Percentiles rank a stretch among this genome's conserved stretches.
phyloP scores from a whole-genome alignment of 2,113 vertebrate species.

The Cyanoderma ruficeps region DNA sequence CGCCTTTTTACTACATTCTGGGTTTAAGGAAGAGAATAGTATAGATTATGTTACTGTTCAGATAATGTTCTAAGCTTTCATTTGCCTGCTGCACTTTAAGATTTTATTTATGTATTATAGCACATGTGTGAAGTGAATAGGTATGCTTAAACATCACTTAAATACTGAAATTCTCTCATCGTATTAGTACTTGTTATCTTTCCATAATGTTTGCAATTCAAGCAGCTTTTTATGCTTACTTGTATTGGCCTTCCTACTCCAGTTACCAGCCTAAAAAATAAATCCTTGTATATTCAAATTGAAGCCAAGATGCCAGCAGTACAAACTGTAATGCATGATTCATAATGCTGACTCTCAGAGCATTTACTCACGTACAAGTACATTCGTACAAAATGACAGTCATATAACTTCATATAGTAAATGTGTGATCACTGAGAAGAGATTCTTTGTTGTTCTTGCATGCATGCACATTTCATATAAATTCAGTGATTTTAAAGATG shows the following conservation, averaged over 20 bases:
- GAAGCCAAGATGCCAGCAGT: conserved; percentile 28
- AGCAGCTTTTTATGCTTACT: background rate
- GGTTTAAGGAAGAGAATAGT: background rate
- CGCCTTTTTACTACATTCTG: background rate
- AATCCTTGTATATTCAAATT: background rate
- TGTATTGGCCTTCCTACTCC: background rate
- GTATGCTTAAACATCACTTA: background rate
- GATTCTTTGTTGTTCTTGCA: background rate
- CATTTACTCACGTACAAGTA: background rate
- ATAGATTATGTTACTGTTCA: background rate
- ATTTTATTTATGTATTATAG: background rate
- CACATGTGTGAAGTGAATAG: background rate
- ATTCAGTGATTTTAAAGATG: background rate
- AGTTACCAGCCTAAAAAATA: background rate
- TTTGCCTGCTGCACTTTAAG: background rate
- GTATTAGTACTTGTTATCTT: background rate
- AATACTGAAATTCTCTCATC: background rate
- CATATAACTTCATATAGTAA: background rate
- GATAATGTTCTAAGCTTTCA: background rate
- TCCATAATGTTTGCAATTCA: background rate
- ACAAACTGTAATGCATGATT: conserved; percentile 26
- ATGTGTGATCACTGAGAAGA: background rate
- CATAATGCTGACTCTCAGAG: background rate
- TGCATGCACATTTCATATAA: background rate
- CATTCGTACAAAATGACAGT: background rate